Evolutionary conservation across 2,888 invertebrate species (phyloP).

Genomic region (Hyposoter dolosus): DNA sequence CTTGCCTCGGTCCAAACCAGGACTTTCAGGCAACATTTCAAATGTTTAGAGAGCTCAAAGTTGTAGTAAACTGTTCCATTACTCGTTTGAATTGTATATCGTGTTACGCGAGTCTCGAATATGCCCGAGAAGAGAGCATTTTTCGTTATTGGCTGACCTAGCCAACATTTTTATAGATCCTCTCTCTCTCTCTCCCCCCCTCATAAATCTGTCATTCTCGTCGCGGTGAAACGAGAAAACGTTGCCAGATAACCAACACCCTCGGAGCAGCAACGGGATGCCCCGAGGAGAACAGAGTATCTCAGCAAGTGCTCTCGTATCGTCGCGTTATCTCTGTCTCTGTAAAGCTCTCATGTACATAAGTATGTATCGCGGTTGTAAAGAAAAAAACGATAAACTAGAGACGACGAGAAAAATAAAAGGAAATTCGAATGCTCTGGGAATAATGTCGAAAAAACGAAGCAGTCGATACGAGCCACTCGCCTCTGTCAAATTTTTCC

Average conservation of each 20-base stretch:
- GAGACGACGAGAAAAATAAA: too few relatives aligned
- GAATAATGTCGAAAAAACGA: too few relatives aligned
- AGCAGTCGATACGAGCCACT: too few relatives aligned
- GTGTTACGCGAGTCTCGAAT: constrained; percentile 5
- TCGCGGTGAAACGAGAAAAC: constrained; percentile 68
- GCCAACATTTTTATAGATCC: constrained; percentile 69
- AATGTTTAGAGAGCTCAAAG: neutral
- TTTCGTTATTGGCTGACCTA: constrained; percentile 57
- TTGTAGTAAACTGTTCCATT: neutral
- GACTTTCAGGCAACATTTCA: neutral
- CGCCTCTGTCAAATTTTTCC: too few relatives aligned
- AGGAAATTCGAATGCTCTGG: too few relatives aligned
- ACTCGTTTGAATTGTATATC: neutral
- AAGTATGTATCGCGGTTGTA: neutral
- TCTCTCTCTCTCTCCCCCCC: neutral
- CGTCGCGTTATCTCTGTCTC: constrained; percentile 46
- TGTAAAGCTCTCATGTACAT: neutral
- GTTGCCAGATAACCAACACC: constrained; percentile 66
- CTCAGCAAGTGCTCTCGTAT: constrained; percentile 5
- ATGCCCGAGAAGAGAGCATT: constrained; percentile 6
- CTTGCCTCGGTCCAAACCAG: neutral
- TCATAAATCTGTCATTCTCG: constrained; percentile 43
- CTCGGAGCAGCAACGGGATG: neutral
- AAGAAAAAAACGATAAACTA: too few relatives aligned
- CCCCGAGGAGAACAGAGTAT: neutral